Evolutionary conservation across 2,113 vertebrate genomes (phyloP), one percentile per base, ranked within the genome.

Genomic region (Tylochromis polylepis): DNA sequence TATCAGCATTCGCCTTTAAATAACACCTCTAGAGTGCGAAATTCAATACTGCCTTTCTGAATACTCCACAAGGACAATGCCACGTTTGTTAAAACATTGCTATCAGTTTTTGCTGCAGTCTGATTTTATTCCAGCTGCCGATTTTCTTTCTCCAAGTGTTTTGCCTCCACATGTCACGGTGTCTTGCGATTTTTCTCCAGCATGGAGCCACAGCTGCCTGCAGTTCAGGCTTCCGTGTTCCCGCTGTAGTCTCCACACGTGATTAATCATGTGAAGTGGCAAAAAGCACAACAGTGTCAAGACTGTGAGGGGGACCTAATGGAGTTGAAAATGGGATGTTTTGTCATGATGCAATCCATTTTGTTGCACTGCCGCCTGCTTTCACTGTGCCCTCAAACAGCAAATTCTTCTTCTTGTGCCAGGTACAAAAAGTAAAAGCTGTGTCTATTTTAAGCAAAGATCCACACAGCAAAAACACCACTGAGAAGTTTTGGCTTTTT

Each of bases 311-410:
- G 86, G 72, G 84, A 84, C 88, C 87, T 95, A 95, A 96, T 95
- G 93, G 93, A 93, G 92, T 95, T 91, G 95, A 94, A 95, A 95
- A 95, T 95, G 89, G 90, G 89, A 95, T 93, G 92, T 94, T 94
- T 94, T 93, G 94, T 89, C 65, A 11, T 85, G 82, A 86, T 88
- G 87, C 86, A 87, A 94, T 96, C 88, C 92, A 90, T 93, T 96
- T 91, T 90, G 85, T 89, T 89, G 79, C 75, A 79, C 79, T 16
- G 16, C 79, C 15, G 77, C 80, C 55, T 58, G 78, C 75, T 84
- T 85, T 87, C 62, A n/a, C 29, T 43, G 2, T 58, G 59, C 70
- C 84, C 79, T 89, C 86, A 59, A 90, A 91, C 34, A 20, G 83
- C 22, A 80, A 82, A 94, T 87, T 83, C 55, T 78, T 87, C 67